Evolutionary conservation across 2,113 vertebrate species (phyloP).

Genomic region (Irena cyanogastra): DNA sequence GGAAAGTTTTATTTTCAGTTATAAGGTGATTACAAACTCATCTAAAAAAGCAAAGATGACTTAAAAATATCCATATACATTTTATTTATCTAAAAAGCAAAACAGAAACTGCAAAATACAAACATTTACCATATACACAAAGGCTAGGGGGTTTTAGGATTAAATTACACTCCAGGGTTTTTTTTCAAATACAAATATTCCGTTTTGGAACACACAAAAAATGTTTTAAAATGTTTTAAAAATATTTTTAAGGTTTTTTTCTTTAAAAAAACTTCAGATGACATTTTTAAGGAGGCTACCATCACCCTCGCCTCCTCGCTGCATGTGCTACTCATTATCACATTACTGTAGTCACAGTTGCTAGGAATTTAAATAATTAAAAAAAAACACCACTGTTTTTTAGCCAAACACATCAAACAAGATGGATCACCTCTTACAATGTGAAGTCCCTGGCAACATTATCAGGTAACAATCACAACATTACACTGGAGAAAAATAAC

Average conservation of each 20-base stretch:
- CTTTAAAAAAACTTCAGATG: conserved; percentile 51
- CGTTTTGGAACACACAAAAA: conserved; percentile 63
- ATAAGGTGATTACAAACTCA: conserved; percentile 80
- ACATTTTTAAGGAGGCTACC: conserved; percentile 59
- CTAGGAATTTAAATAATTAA: conserved; percentile 52
- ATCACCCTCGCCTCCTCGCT: background rate
- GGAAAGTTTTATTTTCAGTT: conserved; percentile 78
- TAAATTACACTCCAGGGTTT: conserved; percentile 61
- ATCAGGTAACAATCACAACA: conserved; percentile 52
- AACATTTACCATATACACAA: conserved; percentile 73
- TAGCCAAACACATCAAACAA: conserved; percentile 57
- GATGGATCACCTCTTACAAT: conserved; percentile 38
- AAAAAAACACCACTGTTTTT: conserved; percentile 40
- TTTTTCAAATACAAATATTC: conserved; percentile 68
- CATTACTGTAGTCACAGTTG: conserved; percentile 64
- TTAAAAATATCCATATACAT: conserved; percentile 81
- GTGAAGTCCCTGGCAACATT: background rate
- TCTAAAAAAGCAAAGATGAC: conserved; percentile 80
- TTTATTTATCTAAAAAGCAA: conserved; percentile 79
- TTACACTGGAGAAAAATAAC: conserved; percentile 46
- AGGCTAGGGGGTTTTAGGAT: conserved; percentile 52
- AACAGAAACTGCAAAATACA: conserved; percentile 71
- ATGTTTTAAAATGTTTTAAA: conserved; percentile 74
- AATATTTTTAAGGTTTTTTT: conserved; percentile 62
- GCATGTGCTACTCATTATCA: conserved; percentile 66